Evolutionary conservation across 2,888 invertebrate species (phyloP), one percentile per base, ranked within the genome.

Genomic region (Chalcis sispes): DNA sequence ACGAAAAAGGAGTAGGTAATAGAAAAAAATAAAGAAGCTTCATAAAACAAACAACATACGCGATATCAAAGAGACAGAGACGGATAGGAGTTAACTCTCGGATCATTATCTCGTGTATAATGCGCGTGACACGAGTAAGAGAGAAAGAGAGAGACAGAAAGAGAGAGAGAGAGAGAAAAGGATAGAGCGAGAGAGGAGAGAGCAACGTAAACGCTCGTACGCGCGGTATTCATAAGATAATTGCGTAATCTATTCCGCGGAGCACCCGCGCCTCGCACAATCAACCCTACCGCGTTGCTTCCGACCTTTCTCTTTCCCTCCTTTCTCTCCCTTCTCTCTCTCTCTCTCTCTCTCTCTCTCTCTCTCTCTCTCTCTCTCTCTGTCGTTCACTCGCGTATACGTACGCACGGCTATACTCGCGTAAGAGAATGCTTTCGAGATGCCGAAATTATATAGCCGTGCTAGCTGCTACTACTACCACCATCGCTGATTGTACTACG

Each of bases 211-310:
- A 36, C 52, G 50, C 46, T 61, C 59, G 18, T 46, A 32, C 42
- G 59, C 54, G 52, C 61, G 46, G 67, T 69, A 77, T 72, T 77
- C 72, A 77, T 77, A 77, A 74, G 66, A 70, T 77, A 74, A 77
- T 77, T 77, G 71, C 62, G 77, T 74, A 74, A 77, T 74, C 77
- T 74, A 77, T 74, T 72, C 70, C 70, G 27, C 42, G 32, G 40
- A 18, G 52, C 62, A 15, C 8, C 8, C 15, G 15, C 56, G 25
- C 71, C 59, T 61, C 66, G 70, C 70, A 75, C 75, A 75, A 75
- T 75, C 70, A 65, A 75, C 36, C 50, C 56, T 40, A 4, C 36
- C 36, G 10, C 36, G 36, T 10, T 10, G 4, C 36, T 36, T 7
- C 10, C 36, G 4, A 4, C 36, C 5, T 36, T 7, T 7, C 36